Percentiles rank a stretch among this genome's conserved stretches.
Evolutionary conservation across 2,113 vertebrate genomes (phyloP).

Genomic region (Leptodactylus fuscus): DNA sequence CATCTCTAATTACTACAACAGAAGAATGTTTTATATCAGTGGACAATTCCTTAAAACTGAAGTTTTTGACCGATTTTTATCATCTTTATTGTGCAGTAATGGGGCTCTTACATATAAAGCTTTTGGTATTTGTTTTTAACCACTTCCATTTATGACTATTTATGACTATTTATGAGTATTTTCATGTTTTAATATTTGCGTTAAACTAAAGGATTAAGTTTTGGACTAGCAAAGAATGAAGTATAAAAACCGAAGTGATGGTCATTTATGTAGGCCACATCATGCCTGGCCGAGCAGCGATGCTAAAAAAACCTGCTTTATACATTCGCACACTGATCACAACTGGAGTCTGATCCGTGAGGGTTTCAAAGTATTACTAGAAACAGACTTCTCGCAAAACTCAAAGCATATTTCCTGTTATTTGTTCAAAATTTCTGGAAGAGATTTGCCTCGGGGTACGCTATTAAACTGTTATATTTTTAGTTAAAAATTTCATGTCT

Average conservation of each 20-base stretch:
- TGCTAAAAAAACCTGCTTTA: neutral
- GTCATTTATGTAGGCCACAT: neutral
- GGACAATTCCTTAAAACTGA: too few species aligned
- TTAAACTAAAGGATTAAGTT: neutral
- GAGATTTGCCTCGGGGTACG: neutral
- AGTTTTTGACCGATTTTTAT: too few species aligned
- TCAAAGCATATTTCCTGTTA: neutral
- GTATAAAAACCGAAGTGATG: neutral
- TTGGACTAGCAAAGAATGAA: neutral
- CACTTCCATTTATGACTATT: too few species aligned
- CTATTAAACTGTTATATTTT: neutral
- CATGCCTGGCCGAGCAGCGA: neutral
- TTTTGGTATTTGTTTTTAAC: too few species aligned
- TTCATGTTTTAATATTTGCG: too few species aligned
- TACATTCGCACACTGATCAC: neutral
- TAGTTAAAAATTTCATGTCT: neutral
- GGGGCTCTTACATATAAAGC: too few species aligned
- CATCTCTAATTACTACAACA: too few species aligned
- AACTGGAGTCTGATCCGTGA: neutral
- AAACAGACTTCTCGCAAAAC: neutral
- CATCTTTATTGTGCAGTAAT: too few species aligned
- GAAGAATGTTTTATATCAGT: too few species aligned
- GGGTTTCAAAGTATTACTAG: neutral
- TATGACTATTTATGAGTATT: too few species aligned
- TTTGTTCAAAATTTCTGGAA: neutral